phyloP scores from a whole-genome alignment of 2,888 invertebrate genomes.

The Lordiphosa fenestrarum region DNA sequence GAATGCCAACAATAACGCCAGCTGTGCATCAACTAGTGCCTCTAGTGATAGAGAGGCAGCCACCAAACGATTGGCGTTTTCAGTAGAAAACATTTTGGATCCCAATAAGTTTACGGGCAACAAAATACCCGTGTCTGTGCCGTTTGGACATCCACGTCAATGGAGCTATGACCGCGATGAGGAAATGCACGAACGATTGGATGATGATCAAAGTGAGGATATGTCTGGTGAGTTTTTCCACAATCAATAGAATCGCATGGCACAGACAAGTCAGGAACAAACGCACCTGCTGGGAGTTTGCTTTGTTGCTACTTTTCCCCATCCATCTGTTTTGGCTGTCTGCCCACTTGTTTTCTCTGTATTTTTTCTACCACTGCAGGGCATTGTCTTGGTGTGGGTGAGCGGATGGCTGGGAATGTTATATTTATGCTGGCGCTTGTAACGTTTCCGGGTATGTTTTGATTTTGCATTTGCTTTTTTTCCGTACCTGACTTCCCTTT shows the following conservation, averaged over 20 bases:
- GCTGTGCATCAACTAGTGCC: constrained; percentile 72
- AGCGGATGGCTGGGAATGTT: constrained; percentile 11
- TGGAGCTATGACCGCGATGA: constrained; percentile 81
- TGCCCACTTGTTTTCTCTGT: constrained; percentile 19
- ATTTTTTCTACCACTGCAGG: constrained; percentile 17
- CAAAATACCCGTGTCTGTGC: constrained; percentile 52
- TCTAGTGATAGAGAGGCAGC: constrained; percentile 78
- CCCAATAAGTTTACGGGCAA: constrained; percentile 93
- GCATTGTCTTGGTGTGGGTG: constrained; percentile 24
- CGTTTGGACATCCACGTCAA: constrained; percentile 77
- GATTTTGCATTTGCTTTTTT: constrained; percentile 48
- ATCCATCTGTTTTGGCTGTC: constrained; percentile 24
- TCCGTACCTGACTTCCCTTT: background rate
- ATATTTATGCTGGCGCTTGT: constrained; percentile 58
- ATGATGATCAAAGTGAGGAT: constrained; percentile 81
- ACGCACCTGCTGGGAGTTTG: constrained; percentile 28
- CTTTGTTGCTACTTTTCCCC: constrained; percentile 1
- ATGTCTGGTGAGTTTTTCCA: constrained; percentile 82
- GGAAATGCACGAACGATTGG: constrained; percentile 79
- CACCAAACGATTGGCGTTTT: constrained; percentile 87
- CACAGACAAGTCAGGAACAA: background rate
- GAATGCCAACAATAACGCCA: constrained; percentile 43
- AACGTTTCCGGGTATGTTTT: constrained; percentile 61
- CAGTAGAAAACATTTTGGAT: constrained; percentile 94
- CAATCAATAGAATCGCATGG: constrained; percentile 7